Evolutionary conservation across 2,888 invertebrate genomes (phyloP).

Genomic region (Cerceris rybyensis): DNA sequence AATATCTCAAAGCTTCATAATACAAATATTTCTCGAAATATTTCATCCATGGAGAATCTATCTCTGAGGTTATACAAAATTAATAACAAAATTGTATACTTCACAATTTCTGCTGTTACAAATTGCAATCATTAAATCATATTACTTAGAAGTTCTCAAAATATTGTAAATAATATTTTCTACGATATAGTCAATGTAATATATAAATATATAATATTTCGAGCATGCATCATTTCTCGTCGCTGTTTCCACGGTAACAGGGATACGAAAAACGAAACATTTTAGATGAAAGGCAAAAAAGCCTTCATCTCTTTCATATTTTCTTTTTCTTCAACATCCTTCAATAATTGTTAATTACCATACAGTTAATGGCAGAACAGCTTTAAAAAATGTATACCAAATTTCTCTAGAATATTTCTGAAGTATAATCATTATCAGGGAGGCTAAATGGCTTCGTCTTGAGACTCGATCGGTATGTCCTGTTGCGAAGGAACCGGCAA

Average conservation of each 20-base stretch:
- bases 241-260: constrained; percentile 1
- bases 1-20: too few species aligned
- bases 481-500: constrained; percentile 56
- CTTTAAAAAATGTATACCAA: constrained; percentile 49
- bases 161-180: too few species aligned
- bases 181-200: too few species aligned
- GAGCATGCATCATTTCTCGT: background rate
- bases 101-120: too few species aligned
- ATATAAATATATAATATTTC: background rate
- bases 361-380: constrained; percentile 7
- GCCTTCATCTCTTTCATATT: constrained; percentile 20
- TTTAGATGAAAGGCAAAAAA: constrained; percentile 3
- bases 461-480: constrained; percentile 61
- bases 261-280: background rate
- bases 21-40: too few species aligned
- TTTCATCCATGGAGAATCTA: too few species aligned
- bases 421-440: background rate
- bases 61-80: too few species aligned
- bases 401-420: constrained; percentile 8
- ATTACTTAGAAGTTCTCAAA: too few species aligned
- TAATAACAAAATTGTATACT: too few species aligned
- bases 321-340: constrained; percentile 1
- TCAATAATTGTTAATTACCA: background rate
- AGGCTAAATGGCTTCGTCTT: constrained; percentile 43
- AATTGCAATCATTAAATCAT: too few species aligned